Conservation (phyloP, 1,140 invertebrate species). For the Drosophila ercepeae region DNA sequence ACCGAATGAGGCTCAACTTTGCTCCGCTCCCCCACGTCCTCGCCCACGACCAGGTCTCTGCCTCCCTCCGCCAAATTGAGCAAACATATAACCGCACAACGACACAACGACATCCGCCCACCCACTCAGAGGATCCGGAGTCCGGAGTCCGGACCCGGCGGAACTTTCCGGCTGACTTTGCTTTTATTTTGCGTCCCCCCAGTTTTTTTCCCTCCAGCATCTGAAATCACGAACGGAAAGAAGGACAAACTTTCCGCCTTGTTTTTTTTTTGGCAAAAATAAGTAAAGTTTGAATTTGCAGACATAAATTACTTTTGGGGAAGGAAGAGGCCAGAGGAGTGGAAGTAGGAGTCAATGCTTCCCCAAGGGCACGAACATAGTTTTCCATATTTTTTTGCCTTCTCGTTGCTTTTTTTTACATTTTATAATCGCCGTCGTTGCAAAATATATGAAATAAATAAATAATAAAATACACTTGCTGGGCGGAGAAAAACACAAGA, state of each 20-base stretch:
- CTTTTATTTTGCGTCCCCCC: constrained; percentile 40
- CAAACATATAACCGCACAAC: constrained; percentile 52
- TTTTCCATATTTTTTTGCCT: constrained; percentile 45
- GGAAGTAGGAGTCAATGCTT: constrained; percentile 6
- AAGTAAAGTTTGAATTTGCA: constrained; percentile 80
- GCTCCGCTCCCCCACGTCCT: not conserved
- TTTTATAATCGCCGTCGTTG: constrained; percentile 63
- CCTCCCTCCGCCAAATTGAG: constrained; percentile 3
- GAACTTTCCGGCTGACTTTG: constrained; percentile 63
- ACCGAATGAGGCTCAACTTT: constrained; percentile 66
- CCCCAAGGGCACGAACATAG: constrained; percentile 42
- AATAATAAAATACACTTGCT: constrained; percentile 70
- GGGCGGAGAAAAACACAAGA: constrained; percentile 31
- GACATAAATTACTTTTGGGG: constrained; percentile 62
- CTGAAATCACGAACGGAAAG: constrained; percentile 34
- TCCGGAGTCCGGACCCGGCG: constrained; percentile 15
- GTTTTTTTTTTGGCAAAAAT: constrained; percentile 48
- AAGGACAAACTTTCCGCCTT: constrained; percentile 33
- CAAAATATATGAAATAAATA: constrained; percentile 77
- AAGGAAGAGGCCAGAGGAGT: not conserved
- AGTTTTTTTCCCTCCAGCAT: constrained; percentile 15
- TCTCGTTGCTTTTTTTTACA: constrained; percentile 23
- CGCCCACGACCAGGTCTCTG: too few species aligned
- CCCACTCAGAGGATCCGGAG: constrained; percentile 39
- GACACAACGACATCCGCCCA: constrained; percentile 66